These are phyloP conservation scores for Trachythela sp. DNA, from an alignment of 64 coral and sea anemone genomes.

Conservation along the genomic window DNA sequence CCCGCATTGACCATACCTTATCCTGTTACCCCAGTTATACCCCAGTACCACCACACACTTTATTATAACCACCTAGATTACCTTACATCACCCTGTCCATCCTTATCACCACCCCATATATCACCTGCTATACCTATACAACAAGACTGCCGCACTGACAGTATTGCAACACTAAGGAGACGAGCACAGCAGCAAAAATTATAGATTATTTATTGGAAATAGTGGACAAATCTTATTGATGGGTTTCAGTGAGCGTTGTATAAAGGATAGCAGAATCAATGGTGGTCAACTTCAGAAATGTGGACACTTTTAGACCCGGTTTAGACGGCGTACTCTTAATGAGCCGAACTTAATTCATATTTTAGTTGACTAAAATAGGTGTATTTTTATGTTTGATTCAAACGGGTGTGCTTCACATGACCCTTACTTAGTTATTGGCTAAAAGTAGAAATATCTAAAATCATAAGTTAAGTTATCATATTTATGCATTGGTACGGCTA, in stretches of 20 bases:
- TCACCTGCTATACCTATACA: constrained; percentile 13
- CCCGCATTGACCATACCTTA: background rate
- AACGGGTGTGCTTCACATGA: too few relatives aligned
- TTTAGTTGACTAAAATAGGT: too few relatives aligned
- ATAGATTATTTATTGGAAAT: background rate
- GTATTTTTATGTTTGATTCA: too few relatives aligned
- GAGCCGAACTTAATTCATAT: too few relatives aligned
- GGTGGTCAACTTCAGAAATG: background rate
- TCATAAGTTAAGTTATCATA: too few relatives aligned
- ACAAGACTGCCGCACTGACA: constrained; percentile 26
- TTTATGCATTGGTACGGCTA: too few relatives aligned
- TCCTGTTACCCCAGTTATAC: constrained; percentile 3
- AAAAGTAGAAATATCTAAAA: too few relatives aligned
- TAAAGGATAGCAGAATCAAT: background rate
- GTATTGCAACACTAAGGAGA: background rate
- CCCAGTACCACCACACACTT: background rate
- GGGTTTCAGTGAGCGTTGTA: background rate
- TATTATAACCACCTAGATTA: constrained; percentile 13
- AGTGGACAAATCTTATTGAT: background rate
- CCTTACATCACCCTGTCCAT: background rate
- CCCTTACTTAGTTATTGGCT: too few relatives aligned
- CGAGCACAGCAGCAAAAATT: constrained; percentile 5
- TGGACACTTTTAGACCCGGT: too few relatives aligned
- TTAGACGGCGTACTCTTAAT: too few relatives aligned
- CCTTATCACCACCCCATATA: constrained; percentile 10